Conservation (phyloP, 2,113 vertebrate genomes). For the Nesoenas mayeri region DNA sequence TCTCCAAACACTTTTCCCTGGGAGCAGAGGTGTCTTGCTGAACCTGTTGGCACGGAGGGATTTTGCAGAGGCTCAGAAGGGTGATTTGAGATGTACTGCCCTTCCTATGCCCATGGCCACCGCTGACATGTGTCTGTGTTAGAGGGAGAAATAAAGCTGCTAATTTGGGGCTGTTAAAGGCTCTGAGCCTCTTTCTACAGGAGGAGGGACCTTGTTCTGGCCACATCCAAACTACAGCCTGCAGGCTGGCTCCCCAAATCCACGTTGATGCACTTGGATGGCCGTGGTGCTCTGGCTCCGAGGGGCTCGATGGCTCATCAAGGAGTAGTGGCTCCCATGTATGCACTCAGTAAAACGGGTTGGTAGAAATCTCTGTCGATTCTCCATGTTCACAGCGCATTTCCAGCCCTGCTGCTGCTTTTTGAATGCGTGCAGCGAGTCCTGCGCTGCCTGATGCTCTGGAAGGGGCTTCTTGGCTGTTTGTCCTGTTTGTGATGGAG, state of each 20-base stretch:
- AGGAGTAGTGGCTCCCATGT: not conserved
- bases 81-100: not conserved
- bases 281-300: fast-evolving
- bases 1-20: too few relatives aligned
- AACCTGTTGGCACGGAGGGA: not conserved
- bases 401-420: not conserved
- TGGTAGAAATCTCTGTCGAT: not conserved
- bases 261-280: not conserved
- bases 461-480: not conserved
- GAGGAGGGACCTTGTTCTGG: not conserved
- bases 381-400: fast-evolving
- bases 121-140: too few relatives aligned
- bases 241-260: not conserved
- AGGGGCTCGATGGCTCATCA: not conserved
- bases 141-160: not conserved
- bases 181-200: not conserved
- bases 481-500: not conserved
- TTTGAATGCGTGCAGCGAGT: not conserved
- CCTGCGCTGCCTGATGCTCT: not conserved
- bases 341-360: fast-evolving
- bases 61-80: not conserved
- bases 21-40: not conserved
- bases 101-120: not conserved
- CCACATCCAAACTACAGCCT: not conserved
- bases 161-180: not conserved